Evolutionary conservation across 2,113 vertebrate species (phyloP).

Genomic region (Aix galericulata): DNA sequence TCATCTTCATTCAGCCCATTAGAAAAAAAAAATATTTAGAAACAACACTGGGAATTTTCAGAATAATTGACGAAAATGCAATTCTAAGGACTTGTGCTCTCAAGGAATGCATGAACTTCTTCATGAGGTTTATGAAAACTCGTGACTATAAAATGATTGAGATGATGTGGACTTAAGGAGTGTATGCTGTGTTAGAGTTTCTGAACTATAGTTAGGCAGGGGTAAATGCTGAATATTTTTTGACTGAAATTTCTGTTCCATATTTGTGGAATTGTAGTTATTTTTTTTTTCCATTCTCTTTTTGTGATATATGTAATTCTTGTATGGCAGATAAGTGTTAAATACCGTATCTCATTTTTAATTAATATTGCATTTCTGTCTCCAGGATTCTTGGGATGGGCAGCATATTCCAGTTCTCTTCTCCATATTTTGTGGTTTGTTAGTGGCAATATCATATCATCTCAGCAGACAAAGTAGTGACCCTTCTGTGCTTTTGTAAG

Average conservation of each 20-base stretch:
- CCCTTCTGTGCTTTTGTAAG: slow-evolving; percentile 96
- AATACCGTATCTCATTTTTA: not conserved
- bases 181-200: not conserved
- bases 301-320: not conserved
- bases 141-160: not conserved
- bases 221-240: not conserved
- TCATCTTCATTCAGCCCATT: not conserved
- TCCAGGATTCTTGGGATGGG: slow-evolving; percentile 96
- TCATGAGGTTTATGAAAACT: not conserved
- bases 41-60: not conserved
- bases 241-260: not conserved
- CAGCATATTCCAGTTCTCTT: slow-evolving; percentile 98
- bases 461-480: slow-evolving; percentile 97
- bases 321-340: not conserved
- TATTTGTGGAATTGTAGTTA: not conserved
- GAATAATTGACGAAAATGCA: not conserved
- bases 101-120: not conserved
- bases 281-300: not conserved
- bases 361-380: not conserved
- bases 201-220: not conserved
- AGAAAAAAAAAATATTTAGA: not conserved
- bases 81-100: not conserved
- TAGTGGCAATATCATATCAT: slow-evolving; percentile 97
- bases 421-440: slow-evolving; percentile 95
- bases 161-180: not conserved